Evolutionary conservation across 92 coral and sea anemone species (phyloP).

Genomic region (Zoanthus solanderi): DNA sequence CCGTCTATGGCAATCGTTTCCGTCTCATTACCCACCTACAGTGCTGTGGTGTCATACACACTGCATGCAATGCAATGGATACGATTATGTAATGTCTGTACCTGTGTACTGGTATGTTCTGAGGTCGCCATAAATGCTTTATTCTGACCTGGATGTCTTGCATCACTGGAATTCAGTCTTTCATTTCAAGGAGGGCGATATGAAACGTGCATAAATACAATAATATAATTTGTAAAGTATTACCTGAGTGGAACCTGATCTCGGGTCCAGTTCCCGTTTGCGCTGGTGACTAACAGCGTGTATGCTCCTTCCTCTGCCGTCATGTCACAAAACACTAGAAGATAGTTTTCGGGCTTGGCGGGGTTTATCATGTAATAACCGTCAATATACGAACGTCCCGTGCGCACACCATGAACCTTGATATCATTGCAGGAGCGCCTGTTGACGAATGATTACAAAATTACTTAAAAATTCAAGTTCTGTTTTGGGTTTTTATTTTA

Average conservation of each 20-base stretch:
- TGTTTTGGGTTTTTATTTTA: no score
- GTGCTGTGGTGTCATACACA: no score
- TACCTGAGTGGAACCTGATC: conserved; percentile 69
- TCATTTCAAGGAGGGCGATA: no score
- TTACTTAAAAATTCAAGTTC: no score
- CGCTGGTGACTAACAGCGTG: conserved; percentile 69
- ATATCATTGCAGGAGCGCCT: conserved; percentile 74
- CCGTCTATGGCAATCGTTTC: no score
- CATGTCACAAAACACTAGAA: conserved; percentile 75
- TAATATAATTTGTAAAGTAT: background rate
- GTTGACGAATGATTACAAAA: background rate
- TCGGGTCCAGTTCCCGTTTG: conserved; percentile 67
- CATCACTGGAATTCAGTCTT: no score
- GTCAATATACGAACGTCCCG: conserved; percentile 34
- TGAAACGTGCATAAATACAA: background rate
- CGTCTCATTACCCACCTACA: no score
- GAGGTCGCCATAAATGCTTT: no score
- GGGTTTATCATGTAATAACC: conserved; percentile 59
- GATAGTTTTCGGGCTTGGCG: conserved; percentile 46
- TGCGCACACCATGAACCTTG: conserved; percentile 62
- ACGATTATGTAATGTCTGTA: no score
- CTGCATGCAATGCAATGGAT: no score
- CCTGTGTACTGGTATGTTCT: no score
- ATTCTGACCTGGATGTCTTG: no score
- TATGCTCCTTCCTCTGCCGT: conserved; percentile 66